Percentiles rank a stretch among this genome's conserved stretches.
phyloP scores from a whole-genome alignment of 2,888 invertebrate species.

The Incurvaria masculella region DNA sequence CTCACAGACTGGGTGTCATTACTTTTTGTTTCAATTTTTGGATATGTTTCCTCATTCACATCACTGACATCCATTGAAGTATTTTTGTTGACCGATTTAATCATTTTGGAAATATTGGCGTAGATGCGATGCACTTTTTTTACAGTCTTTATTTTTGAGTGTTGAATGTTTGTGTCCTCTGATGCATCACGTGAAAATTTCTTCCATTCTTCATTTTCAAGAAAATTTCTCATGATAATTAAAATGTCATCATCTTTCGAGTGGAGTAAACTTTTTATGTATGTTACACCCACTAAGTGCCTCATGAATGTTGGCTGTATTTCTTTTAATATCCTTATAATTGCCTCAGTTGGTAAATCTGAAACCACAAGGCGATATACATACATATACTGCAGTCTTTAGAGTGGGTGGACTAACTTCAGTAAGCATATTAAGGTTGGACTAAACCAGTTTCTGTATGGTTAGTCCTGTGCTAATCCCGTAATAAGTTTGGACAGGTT shows the following conservation, averaged over 20 bases:
- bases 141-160: conserved; percentile 15
- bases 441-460: too few relatives aligned
- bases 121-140: neutral
- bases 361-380: too few relatives aligned
- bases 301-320: conserved; percentile 39
- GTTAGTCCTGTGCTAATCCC: too few relatives aligned
- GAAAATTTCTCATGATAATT: conserved; percentile 26
- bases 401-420: too few relatives aligned
- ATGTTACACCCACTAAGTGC: conserved; percentile 27
- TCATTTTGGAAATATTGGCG: neutral
- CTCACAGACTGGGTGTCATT: neutral
- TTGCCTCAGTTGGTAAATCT: conserved; percentile 32
- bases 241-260: conserved; percentile 28
- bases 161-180: conserved; percentile 18
- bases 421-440: too few relatives aligned
- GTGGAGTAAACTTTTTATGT: conserved; percentile 25
- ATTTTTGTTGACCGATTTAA: neutral
- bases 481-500: too few relatives aligned
- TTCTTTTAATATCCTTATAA: conserved; percentile 29
- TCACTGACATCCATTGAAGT: too few relatives aligned
- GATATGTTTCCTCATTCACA: conserved; percentile 2
- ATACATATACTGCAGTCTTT: too few relatives aligned
- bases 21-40: conserved; percentile 1
- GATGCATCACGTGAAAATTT: conserved; percentile 19
- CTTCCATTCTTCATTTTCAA: conserved; percentile 27